Percentiles rank a stretch among this genome's conserved stretches.
Conservation (phyloP, 2,797 vertebrate genomes). For the Falco rusticolus region DNA sequence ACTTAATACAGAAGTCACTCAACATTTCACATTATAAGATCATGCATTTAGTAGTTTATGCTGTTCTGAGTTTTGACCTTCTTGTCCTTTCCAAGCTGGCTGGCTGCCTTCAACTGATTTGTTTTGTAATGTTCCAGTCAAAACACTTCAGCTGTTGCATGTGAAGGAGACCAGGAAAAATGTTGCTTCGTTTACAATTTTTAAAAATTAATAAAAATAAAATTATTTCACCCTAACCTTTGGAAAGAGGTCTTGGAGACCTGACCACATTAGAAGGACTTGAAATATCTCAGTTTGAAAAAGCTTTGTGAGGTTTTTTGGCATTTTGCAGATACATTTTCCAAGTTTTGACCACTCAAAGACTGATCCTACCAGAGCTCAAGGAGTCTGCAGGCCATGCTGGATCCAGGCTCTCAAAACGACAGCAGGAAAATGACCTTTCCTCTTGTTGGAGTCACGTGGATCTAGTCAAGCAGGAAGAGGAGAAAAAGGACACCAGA, state of each 20-base stretch:
- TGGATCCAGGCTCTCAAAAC: neutral
- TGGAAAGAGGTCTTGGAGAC: neutral
- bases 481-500: neutral
- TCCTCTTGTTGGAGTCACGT: accelerated
- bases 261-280: neutral
- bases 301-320: neutral
- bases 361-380: neutral
- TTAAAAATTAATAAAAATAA: neutral
- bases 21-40: conserved; percentile 29
- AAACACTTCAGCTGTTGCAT: conserved; percentile 49
- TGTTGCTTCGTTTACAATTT: neutral
- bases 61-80: conserved; percentile 6
- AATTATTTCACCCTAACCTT: neutral
- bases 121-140: conserved; percentile 41
- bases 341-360: neutral
- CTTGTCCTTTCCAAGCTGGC: conserved; percentile 44
- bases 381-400: neutral
- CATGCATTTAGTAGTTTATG: conserved; percentile 9
- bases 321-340: neutral
- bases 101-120: conserved; percentile 28
- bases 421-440: neutral
- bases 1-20: conserved; percentile 30
- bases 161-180: conserved; percentile 26
- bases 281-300: neutral
- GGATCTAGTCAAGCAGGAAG: neutral